Evolutionary conservation across 2,888 invertebrate genomes (phyloP).

Genomic region (Epirrita christyi): DNA sequence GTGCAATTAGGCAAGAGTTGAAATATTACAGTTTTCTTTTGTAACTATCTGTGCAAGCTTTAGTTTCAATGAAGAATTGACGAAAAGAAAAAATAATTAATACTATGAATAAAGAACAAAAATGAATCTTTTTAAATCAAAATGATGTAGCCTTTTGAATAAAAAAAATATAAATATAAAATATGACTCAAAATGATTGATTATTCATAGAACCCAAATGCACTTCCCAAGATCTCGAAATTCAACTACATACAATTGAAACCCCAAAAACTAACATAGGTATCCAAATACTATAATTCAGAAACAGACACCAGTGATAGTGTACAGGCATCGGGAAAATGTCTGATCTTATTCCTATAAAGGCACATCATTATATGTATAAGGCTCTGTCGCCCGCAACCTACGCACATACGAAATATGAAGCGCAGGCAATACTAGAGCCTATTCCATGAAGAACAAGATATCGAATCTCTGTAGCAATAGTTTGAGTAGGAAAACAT

Average conservation of each 20-base stretch:
- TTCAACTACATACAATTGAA: conserved; percentile 1
- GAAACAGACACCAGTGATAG: not conserved
- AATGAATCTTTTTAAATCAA: not conserved
- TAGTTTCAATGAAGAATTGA: too few species aligned
- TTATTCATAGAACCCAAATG: too few species aligned
- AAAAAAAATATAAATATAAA: too few species aligned
- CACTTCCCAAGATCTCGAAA: not conserved
- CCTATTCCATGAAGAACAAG: conserved; percentile 19
- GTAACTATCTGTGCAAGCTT: not conserved
- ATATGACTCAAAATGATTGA: too few species aligned
- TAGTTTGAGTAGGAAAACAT: conserved; percentile 33
- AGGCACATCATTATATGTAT: conserved; percentile 16
- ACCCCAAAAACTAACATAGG: not conserved
- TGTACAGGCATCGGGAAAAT: conserved; percentile 12
- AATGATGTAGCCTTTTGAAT: too few species aligned
- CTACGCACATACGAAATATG: conserved; percentile 20
- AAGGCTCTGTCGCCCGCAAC: conserved; percentile 15
- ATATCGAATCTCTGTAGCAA: conserved; percentile 16
- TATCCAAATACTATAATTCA: not conserved
- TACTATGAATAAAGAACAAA: not conserved
- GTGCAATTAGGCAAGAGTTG: not conserved
- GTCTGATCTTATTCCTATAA: conserved; percentile 8
- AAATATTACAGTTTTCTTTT: not conserved
- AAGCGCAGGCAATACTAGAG: conserved; percentile 10
- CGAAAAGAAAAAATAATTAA: too few species aligned